Evolutionary conservation across 1,140 invertebrate species (phyloP).

Genomic region (Linepithema humile): DNA sequence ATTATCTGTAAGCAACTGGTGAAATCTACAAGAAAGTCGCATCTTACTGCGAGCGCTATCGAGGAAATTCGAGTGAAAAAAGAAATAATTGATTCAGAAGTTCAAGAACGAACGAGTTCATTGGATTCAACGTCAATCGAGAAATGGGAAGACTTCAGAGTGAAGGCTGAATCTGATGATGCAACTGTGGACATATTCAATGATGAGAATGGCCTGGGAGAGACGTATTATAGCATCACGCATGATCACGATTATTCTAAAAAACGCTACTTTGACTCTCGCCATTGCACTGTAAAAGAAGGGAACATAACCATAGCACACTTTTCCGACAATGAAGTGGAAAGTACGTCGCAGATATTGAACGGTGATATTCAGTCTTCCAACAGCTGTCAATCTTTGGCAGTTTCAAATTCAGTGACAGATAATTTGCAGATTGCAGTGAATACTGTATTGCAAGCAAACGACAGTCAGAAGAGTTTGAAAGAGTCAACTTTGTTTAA

Average conservation of each 20-base stretch:
- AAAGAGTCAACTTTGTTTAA: neutral
- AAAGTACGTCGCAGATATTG: neutral
- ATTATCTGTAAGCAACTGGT: neutral
- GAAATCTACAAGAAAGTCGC: neutral
- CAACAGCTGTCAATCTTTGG: neutral
- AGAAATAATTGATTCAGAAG: neutral
- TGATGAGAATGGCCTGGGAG: neutral
- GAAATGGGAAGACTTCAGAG: neutral
- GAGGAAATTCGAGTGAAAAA: neutral
- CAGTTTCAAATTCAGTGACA: neutral
- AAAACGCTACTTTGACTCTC: constrained; percentile 14
- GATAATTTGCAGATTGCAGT: neutral
- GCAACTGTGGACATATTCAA: neutral
- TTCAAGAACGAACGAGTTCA: neutral
- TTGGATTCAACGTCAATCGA: neutral
- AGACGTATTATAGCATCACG: constrained; percentile 2
- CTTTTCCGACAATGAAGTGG: constrained; percentile 50
- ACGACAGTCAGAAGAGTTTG: neutral
- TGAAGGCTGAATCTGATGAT: neutral
- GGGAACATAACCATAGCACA: constrained; percentile 77
- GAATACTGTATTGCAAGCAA: neutral
- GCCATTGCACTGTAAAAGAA: constrained; percentile 51
- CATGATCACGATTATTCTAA: constrained; percentile 70
- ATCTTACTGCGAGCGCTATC: neutral
- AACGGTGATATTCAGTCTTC: constrained; percentile 27